Evolutionary conservation across 1,140 invertebrate genomes (phyloP), one percentile per base, ranked within the genome.

Genomic region (Heliconius melpomene): DNA sequence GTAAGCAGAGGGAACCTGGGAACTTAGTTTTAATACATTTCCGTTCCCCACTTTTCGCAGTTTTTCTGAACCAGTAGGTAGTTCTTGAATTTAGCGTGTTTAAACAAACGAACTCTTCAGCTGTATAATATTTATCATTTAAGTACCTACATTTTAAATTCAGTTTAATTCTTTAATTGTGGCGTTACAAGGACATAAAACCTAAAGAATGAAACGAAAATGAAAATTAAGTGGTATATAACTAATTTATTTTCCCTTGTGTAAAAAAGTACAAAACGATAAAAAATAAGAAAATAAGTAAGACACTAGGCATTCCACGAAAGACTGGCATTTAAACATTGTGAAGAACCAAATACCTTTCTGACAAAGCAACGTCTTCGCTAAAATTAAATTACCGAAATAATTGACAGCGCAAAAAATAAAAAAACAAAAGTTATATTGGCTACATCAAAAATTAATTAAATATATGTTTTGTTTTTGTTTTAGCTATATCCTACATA

Each of bases 361-460:
- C 60, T 66, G 60, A 66, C 26, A 13, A 66, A 66, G 13, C 60
- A 66, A 29, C 60, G 60, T 29, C 23, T 66, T 66, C 29, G 26
- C 13, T 29, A 66, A 66, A 66, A 66, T 66, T 66, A 66, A 66
- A 66, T 66, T 29, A 66, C 60, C 23, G 26, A 11, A 66, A 66
- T 26, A 29, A 66, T 66, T 66, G 60, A 66, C 26, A 66, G 60
- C 60, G 9, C 5, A 66, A 66, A 66, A 16, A 16, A 16, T 16
- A 66, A 26, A 29, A 57, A 54, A 23, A 66, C 3, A 29, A 66
- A 66, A 23, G n/a, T 66, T 29, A 66, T 23, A 29, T 5, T 16
- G 60, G 23, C 5, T 26, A 66, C 60, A 66, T n/a, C 11, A 13
- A 66, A 66, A 66, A 66, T 16, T 26, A 26, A 66, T 26, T 26